Conservation (phyloP, 1,140 invertebrate genomes). For the Rhyzopertha dominica region DNA sequence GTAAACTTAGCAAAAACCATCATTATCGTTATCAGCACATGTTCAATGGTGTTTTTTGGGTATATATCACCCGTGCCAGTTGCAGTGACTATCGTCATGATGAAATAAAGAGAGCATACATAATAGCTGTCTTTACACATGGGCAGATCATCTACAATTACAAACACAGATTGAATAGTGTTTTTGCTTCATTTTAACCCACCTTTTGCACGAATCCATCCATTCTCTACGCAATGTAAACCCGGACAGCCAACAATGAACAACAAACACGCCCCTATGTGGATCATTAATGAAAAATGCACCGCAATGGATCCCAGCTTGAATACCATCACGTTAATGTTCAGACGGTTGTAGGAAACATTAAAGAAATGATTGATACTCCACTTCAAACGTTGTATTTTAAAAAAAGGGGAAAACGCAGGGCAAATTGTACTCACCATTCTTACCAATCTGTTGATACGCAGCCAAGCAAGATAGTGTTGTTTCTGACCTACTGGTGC, state of each 20-base stretch:
- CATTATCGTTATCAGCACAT: neutral
- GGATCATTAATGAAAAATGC: constrained; percentile 2
- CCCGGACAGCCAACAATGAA: constrained; percentile 4
- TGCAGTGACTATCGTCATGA: constrained; percentile 1
- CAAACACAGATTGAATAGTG: no score
- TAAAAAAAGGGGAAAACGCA: no score
- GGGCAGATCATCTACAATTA: no score
- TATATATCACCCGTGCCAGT: constrained; percentile 8
- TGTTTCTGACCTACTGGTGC: neutral
- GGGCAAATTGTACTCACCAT: no score
- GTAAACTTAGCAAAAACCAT: constrained; percentile 9
- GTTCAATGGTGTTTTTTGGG: neutral
- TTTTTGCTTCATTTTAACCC: no score
- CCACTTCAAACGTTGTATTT: constrained; percentile 7
- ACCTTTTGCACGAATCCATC: constrained; percentile 11
- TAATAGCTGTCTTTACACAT: constrained; percentile 10
- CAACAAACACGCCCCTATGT: constrained; percentile 8
- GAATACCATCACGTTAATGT: constrained; percentile 10
- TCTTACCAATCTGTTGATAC: constrained; percentile 9
- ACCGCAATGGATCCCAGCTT: constrained; percentile 5
- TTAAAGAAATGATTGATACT: constrained; percentile 14
- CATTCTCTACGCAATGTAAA: neutral
- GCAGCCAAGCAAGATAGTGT: neutral
- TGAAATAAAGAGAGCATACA: constrained; percentile 6
- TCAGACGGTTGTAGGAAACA: constrained; percentile 9